Percentiles rank a stretch among this genome's conserved stretches.
phyloP scores from a whole-genome alignment of 2,113 vertebrate species.

The Canis aureus region DNA sequence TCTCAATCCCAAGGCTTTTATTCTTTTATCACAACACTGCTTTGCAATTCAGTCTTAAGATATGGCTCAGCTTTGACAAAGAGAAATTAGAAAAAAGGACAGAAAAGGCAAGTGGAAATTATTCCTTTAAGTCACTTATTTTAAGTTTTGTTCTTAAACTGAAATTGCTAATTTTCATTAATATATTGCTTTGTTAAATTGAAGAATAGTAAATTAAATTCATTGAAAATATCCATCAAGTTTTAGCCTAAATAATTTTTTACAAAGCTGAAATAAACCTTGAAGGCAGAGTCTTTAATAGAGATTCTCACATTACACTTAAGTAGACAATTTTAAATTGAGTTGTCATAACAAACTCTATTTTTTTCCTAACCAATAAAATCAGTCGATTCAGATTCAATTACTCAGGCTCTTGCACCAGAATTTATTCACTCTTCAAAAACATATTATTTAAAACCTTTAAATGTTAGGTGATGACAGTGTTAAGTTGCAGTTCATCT shows the following conservation, averaged over 20 bases:
- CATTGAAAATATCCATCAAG: not conserved
- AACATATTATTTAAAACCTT: not conserved
- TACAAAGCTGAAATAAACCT: not conserved
- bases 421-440: not conserved
- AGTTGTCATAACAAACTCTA: conserved; percentile 25
- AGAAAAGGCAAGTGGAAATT: not conserved
- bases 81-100: not conserved
- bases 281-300: not conserved
- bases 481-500: not conserved
- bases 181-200: not conserved
- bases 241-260: conserved; percentile 13
- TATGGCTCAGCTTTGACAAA: not conserved
- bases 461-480: not conserved
- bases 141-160: not conserved
- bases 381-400: not conserved
- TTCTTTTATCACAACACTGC: not conserved
- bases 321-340: conserved; percentile 46
- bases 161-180: conserved; percentile 29
- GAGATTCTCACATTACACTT: not conserved
- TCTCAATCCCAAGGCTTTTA: not conserved
- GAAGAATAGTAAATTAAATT: conserved; percentile 13
- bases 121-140: not conserved
- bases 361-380: not conserved
- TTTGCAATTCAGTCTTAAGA: not conserved
- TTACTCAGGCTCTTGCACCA: not conserved